Conservation (phyloP, 2,888 invertebrate genomes). For the Caenorhabditis angaria region DNA sequence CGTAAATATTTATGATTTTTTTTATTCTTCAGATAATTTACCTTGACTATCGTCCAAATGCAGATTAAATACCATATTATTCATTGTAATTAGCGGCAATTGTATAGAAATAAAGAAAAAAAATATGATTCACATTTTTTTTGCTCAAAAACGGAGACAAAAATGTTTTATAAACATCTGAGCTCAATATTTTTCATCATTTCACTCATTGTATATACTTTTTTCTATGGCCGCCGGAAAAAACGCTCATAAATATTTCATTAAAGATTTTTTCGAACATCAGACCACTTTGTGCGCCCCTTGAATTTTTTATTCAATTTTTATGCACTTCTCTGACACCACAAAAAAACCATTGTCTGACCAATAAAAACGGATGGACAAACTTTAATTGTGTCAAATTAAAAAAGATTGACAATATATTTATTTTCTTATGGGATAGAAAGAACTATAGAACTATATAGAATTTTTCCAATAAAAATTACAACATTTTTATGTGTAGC, state of each 20-base stretch:
- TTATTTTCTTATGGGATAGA: not conserved
- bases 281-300: too few species aligned
- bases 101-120: not conserved
- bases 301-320: not conserved
- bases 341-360: not conserved
- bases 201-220: too few species aligned
- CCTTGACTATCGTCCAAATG: constrained; percentile 38
- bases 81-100: too few species aligned
- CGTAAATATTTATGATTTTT: constrained; percentile 25
- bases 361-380: not conserved
- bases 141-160: not conserved
- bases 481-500: not conserved
- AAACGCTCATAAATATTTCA: too few species aligned
- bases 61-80: constrained; percentile 35
- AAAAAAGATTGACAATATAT: not conserved
- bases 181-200: too few species aligned
- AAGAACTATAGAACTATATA: not conserved
- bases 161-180: not conserved
- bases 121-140: not conserved
- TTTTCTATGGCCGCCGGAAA: too few species aligned
- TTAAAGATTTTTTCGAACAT: too few species aligned
- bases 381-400: not conserved
- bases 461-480: not conserved
- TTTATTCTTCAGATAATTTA: constrained; percentile 12
- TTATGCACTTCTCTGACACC: not conserved